Conservation (phyloP, 1,140 invertebrate genomes). For the Procambarus clarkii region DNA sequence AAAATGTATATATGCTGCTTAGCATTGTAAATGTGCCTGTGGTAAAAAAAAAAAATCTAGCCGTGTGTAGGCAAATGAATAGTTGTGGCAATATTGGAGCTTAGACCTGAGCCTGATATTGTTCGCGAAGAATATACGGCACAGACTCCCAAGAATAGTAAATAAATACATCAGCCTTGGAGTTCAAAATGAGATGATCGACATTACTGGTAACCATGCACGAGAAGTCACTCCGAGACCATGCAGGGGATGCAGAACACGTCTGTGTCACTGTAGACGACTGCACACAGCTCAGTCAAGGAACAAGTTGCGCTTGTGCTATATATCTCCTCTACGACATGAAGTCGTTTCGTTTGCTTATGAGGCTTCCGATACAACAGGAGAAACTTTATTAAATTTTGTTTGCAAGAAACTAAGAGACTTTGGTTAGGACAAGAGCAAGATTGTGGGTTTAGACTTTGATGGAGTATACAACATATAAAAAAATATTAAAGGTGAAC, state of each 20-base stretch:
- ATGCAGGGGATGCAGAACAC: background rate
- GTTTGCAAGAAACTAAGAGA: slow-evolving; percentile 42
- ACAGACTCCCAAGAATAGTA: no score
- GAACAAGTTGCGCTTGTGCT: slow-evolving; percentile 26
- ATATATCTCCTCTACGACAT: slow-evolving; percentile 27
- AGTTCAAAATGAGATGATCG: background rate
- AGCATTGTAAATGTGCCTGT: no score
- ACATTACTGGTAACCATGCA: slow-evolving; percentile 44
- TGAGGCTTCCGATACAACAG: slow-evolving; percentile 41
- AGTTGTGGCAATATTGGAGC: no score
- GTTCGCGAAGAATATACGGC: no score
- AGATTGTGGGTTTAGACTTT: slow-evolving; percentile 46
- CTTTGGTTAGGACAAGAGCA: slow-evolving; percentile 41
- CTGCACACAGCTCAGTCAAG: background rate
- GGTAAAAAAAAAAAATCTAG: no score
- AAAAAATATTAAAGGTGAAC: slow-evolving; percentile 36
- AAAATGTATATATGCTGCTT: no score
- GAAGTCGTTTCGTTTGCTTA: slow-evolving; percentile 48
- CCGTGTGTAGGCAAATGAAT: no score
- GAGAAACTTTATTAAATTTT: slow-evolving; percentile 38
- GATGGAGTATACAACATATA: slow-evolving; percentile 35
- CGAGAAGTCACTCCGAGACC: slow-evolving; percentile 11
- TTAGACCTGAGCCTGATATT: no score
- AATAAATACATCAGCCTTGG: no score
- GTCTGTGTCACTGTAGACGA: no score